phyloP scores from a whole-genome alignment of 2,113 vertebrate species.

The Tyrannus savana region DNA sequence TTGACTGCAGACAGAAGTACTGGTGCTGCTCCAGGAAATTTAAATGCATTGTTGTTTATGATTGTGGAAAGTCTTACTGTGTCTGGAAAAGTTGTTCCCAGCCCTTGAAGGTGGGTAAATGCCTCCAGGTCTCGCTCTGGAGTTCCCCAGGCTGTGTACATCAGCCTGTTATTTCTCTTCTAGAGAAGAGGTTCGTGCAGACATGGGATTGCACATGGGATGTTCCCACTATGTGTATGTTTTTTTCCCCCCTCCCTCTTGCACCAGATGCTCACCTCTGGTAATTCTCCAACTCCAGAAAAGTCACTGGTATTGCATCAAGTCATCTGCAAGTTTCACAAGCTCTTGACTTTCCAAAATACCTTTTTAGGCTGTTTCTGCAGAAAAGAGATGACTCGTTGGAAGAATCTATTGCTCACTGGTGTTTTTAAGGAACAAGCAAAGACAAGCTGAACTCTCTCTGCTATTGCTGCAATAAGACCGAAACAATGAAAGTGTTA shows the following conservation, averaged over 20 bases:
- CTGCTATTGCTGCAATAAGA: not conserved
- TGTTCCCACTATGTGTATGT: not conserved
- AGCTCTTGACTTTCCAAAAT: not conserved
- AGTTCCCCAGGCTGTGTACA: not conserved
- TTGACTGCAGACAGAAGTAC: not conserved
- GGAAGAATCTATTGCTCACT: not conserved
- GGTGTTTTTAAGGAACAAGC: not conserved
- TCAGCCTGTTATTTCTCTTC: not conserved
- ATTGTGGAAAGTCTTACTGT: not conserved
- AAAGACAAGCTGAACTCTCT: not conserved
- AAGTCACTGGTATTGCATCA: not conserved
- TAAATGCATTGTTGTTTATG: not conserved
- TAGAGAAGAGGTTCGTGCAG: not conserved
- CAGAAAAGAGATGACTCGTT: not conserved
- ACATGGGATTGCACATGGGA: not conserved
- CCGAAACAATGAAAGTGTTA: not conserved
- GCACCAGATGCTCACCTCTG: not conserved
- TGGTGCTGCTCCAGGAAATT: not conserved
- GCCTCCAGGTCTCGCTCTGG: not conserved
- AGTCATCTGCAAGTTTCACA: conserved; percentile 2
- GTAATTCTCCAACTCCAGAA: not conserved
- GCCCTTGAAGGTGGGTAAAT: not conserved
- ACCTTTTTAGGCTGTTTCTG: conserved; percentile 19
- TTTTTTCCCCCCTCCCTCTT: not conserved
- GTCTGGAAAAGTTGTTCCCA: not conserved